These are phyloP conservation scores for Penaeus chinensis DNA, from an alignment of 1,140 invertebrate genomes.

Conservation along the genomic window DNA sequence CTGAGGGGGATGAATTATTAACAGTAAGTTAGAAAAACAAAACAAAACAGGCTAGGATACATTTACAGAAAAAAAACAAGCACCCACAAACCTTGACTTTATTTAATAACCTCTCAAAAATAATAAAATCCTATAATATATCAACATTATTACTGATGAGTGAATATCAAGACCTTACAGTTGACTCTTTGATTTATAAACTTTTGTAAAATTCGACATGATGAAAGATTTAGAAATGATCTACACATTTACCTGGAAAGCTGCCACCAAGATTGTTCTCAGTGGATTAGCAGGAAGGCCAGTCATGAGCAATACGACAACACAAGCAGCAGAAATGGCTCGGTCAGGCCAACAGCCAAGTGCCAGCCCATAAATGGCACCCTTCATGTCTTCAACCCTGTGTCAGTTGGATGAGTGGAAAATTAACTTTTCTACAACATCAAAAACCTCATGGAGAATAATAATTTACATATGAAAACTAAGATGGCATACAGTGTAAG, in stretches of 20 bases:
- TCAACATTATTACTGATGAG: too few species aligned
- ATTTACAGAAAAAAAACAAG: background rate
- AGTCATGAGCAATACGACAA: conserved; percentile 34
- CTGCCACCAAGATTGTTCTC: conserved; percentile 21
- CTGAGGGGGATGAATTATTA: too few species aligned
- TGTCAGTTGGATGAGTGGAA: background rate
- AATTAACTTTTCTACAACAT: background rate
- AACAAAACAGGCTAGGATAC: background rate
- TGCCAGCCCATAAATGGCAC: conserved; percentile 35
- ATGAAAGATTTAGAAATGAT: background rate
- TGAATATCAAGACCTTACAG: too few species aligned
- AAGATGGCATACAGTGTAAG: too few species aligned
- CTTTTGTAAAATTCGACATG: background rate
- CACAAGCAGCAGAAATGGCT: conserved; percentile 32
- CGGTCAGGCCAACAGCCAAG: conserved; percentile 45
- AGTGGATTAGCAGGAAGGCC: conserved; percentile 35
- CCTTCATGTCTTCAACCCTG: conserved; percentile 30
- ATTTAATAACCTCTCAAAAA: too few species aligned
- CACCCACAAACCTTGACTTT: background rate
- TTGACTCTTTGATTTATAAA: background rate
- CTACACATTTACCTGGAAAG: conserved; percentile 27
- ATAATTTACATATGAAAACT: too few species aligned
- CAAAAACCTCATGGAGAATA: too few species aligned
- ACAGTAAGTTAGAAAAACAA: background rate
- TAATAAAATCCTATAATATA: too few species aligned